These are phyloP conservation scores for Drosophila melanocephala DNA, from an alignment of 2,888 invertebrate species.

Conservation along the genomic window DNA sequence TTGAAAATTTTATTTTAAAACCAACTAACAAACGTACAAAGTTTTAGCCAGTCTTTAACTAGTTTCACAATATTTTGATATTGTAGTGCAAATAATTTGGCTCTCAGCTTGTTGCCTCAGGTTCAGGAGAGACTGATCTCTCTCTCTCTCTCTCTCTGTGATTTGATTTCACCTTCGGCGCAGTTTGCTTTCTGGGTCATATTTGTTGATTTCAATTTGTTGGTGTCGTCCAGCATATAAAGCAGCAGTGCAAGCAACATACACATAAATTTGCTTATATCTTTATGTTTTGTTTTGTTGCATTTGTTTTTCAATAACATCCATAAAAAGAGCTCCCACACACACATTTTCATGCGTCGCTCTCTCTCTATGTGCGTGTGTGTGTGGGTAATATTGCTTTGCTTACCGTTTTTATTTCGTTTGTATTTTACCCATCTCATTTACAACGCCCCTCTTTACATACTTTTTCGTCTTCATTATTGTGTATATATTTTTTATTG, in stretches of 20 bases:
- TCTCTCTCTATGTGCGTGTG: conserved; percentile 1
- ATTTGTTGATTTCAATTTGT: conserved; percentile 76
- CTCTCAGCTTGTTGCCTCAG: conserved; percentile 11
- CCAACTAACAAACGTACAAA: conserved; percentile 18
- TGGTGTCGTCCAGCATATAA: conserved; percentile 27
- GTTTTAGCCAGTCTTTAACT: conserved; percentile 41
- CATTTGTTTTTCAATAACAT: conserved; percentile 43
- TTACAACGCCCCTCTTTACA: conserved; percentile 13
- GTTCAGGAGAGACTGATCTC: neutral
- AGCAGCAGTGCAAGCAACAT: conserved; percentile 10
- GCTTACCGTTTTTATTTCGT: conserved; percentile 23
- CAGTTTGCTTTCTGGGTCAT: conserved; percentile 71
- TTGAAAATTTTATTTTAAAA: conserved; percentile 60
- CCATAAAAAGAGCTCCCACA: conserved; percentile 37
- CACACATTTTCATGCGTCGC: neutral
- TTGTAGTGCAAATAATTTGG: conserved; percentile 9
- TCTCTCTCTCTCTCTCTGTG: conserved; percentile 21
- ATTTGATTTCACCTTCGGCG: conserved; percentile 71
- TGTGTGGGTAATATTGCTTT: conserved; percentile 29
- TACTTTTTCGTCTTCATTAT: conserved; percentile 31
- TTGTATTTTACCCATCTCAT: conserved; percentile 30
- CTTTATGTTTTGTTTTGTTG: conserved; percentile 38
- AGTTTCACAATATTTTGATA: conserved; percentile 37
- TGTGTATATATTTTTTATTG: conserved; percentile 33
- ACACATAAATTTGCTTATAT: conserved; percentile 43